Evolutionary conservation across 92 coral and sea anemone genomes (phyloP).

Genomic region (Siderastrea radians): DNA sequence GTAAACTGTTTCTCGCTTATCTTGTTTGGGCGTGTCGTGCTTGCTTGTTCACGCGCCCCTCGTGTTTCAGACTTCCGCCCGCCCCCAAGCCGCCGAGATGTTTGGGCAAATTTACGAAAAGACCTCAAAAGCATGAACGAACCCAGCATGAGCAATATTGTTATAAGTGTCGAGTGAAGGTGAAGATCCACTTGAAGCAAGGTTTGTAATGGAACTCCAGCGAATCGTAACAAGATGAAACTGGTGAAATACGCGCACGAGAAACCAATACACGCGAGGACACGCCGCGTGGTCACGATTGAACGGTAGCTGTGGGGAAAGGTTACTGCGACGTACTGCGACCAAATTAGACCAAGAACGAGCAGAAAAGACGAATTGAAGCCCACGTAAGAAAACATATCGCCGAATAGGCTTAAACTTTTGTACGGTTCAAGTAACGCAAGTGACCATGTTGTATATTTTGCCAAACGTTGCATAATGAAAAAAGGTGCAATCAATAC

Average conservation of each 20-base stretch:
- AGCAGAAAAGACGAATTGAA: constrained; percentile 76
- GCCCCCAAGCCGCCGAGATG: not conserved
- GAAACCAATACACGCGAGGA: constrained; percentile 35
- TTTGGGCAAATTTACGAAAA: constrained; percentile 49
- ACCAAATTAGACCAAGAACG: constrained; percentile 58
- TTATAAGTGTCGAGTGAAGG: constrained; percentile 59
- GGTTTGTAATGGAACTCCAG: constrained; percentile 32
- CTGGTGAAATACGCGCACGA: constrained; percentile 61
- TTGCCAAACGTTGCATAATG: constrained; percentile 1
- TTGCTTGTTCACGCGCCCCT: constrained; percentile 5
- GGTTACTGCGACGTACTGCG: constrained; percentile 71
- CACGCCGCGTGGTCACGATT: constrained; percentile 60
- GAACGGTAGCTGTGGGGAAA: constrained; percentile 68
- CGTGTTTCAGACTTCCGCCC: not conserved
- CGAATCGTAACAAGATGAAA: constrained; percentile 56
- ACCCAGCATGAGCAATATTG: constrained; percentile 50
- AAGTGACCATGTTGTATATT: constrained; percentile 22
- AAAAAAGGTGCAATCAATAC: constrained; percentile 39
- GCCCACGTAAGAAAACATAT: constrained; percentile 49
- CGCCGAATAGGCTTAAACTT: constrained; percentile 10
- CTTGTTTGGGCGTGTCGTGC: not conserved
- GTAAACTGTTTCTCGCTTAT: constrained; percentile 65
- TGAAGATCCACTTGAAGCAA: constrained; percentile 62
- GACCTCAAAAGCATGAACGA: constrained; percentile 57
- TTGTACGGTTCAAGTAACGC: constrained; percentile 6